phyloP scores from a whole-genome alignment of 2,113 vertebrate genomes.

The Cheirogaleus medius region DNA sequence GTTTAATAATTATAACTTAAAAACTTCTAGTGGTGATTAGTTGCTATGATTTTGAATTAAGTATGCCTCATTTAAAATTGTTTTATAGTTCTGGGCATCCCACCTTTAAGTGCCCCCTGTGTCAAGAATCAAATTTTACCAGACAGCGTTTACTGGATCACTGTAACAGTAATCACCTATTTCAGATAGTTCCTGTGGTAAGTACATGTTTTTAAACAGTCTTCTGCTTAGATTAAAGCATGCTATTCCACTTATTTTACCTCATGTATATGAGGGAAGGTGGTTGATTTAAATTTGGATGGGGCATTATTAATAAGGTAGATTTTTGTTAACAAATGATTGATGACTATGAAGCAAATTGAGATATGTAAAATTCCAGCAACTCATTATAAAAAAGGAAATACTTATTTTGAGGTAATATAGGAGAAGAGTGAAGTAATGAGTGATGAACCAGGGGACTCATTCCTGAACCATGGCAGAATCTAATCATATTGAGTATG shows the following conservation, averaged over 20 bases:
- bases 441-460: not conserved
- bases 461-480: not conserved
- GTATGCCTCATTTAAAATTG: conserved; percentile 52
- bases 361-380: conserved; percentile 15
- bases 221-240: conserved; percentile 16
- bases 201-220: conserved; percentile 72
- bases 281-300: conserved; percentile 29
- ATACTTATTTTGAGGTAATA: not conserved
- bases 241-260: not conserved
- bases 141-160: conserved; percentile 88
- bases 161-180: conserved; percentile 87
- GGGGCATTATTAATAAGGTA: not conserved
- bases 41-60: conserved; percentile 34
- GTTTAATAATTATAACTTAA: not conserved
- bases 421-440: not conserved
- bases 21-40: not conserved
- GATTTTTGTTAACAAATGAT: not conserved
- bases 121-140: conserved; percentile 88
- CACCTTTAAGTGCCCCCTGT: conserved; percentile 89
- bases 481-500: not conserved
- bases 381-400: not conserved
- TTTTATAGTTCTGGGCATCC: conserved; percentile 82
- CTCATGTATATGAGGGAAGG: not conserved
- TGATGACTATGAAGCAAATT: not conserved
- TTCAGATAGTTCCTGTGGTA: conserved; percentile 87